phyloP scores from a whole-genome alignment of 2,113 vertebrate genomes.

The Cricetomys ansorgei region DNA sequence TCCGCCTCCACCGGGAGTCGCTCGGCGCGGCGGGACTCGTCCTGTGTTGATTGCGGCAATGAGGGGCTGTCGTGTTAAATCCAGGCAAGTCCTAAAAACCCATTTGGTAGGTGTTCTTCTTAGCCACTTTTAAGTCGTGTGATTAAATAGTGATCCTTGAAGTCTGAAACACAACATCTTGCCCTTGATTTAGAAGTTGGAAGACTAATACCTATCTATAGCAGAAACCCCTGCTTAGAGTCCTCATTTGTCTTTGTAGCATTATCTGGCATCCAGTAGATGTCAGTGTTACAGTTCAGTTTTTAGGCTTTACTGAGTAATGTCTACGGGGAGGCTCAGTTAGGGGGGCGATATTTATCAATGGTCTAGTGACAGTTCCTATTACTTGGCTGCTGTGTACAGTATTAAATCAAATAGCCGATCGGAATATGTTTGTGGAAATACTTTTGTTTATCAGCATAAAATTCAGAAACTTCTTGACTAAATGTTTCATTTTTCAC shows the following conservation, averaged over 20 bases:
- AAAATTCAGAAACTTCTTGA: constrained; percentile 28
- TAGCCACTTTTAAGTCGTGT: constrained; percentile 44
- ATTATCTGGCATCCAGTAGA: constrained; percentile 68
- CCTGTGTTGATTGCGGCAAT: constrained; percentile 64
- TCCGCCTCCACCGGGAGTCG: not conserved
- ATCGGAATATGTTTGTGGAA: constrained; percentile 34
- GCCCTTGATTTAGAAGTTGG: constrained; percentile 71
- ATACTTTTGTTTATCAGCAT: constrained; percentile 18
- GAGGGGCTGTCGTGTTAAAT: constrained; percentile 68
- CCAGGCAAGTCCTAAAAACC: constrained; percentile 52
- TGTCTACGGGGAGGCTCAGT: constrained; percentile 20
- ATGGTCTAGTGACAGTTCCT: constrained; percentile 37
- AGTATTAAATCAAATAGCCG: constrained; percentile 53
- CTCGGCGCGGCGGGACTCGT: not conserved
- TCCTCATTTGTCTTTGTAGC: constrained; percentile 71
- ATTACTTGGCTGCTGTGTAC: constrained; percentile 53
- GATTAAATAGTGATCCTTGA: constrained; percentile 68
- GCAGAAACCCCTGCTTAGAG: constrained; percentile 9
- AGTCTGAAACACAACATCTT: constrained; percentile 54
- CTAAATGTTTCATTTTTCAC: constrained; percentile 28
- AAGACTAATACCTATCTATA: constrained; percentile 29
- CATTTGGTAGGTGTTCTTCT: constrained; percentile 61
- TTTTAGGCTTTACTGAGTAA: constrained; percentile 51
- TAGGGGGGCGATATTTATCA: constrained; percentile 49
- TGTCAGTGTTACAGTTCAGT: constrained; percentile 71